A percentile compares a stretch with the other conserved stretches of the same genome.
Conservation (phyloP, 2,113 vertebrate genomes). For the Cynopterus brachyotis region DNA sequence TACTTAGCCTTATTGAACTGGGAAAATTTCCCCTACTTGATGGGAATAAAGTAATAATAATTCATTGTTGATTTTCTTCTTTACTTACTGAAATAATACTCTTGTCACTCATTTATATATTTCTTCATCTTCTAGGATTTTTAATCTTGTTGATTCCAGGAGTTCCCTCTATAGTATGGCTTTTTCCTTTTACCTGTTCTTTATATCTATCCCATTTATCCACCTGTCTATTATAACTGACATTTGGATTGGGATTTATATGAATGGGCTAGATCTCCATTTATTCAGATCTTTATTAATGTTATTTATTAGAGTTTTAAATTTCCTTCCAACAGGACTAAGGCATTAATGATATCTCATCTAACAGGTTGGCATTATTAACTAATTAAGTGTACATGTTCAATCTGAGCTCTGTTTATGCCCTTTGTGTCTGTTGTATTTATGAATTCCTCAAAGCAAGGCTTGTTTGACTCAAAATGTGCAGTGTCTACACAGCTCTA, state of each 20-base stretch:
- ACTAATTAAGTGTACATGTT: background rate
- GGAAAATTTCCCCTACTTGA: background rate
- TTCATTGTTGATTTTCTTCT: background rate
- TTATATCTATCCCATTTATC: background rate
- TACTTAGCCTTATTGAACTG: background rate
- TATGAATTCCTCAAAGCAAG: background rate
- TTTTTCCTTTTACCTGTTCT: background rate
- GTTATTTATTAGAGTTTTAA: background rate
- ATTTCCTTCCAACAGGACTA: background rate
- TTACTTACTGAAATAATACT: background rate
- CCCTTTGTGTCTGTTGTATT: background rate
- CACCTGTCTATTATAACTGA: background rate
- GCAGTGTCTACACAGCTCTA: background rate
- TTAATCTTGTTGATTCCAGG: background rate
- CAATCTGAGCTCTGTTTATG: background rate
- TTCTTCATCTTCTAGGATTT: conserved; percentile 17
- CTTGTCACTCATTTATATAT: background rate
- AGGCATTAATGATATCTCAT: background rate
- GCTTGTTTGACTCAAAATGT: background rate
- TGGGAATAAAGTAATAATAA: background rate
- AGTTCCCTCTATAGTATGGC: background rate
- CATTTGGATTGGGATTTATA: background rate
- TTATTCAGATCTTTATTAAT: background rate
- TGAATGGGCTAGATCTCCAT: background rate
- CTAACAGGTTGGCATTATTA: background rate